Conservation (phyloP, 1,140 invertebrate genomes). For the Zaprionus davidi region DNA sequence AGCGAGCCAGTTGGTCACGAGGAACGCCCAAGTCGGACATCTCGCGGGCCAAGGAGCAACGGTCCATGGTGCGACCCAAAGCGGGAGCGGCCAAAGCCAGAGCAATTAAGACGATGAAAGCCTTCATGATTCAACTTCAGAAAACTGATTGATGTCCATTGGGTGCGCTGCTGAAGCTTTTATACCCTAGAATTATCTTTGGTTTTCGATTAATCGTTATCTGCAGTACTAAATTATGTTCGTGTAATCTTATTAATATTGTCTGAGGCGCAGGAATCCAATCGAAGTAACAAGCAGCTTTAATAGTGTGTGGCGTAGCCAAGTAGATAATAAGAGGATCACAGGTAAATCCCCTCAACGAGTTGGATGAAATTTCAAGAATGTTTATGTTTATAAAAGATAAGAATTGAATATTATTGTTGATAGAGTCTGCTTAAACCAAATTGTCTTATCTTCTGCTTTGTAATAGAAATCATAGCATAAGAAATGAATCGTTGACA, state of each 20-base stretch:
- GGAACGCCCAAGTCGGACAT: slow-evolving; percentile 58
- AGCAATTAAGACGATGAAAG: slow-evolving; percentile 42
- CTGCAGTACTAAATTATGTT: slow-evolving; percentile 9
- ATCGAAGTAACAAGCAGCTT: slow-evolving; percentile 1
- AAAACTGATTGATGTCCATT: slow-evolving; percentile 22
- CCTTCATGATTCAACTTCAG: slow-evolving; percentile 47
- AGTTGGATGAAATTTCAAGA: not conserved
- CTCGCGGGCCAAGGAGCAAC: slow-evolving; percentile 72
- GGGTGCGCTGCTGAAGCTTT: slow-evolving; percentile 16
- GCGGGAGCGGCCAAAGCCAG: slow-evolving; percentile 38
- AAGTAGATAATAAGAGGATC: not conserved
- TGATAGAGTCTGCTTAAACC: not conserved
- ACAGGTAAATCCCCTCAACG: slow-evolving; percentile 30
- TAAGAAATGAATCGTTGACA: too few species aligned
- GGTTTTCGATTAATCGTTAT: not conserved
- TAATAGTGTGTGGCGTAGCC: not conserved
- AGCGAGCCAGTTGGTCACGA: slow-evolving; percentile 32
- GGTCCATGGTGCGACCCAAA: slow-evolving; percentile 61
- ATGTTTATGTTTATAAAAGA: slow-evolving; percentile 24
- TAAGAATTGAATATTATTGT: not conserved
- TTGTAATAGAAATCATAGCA: too few species aligned
- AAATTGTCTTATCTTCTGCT: too few species aligned
- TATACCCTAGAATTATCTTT: slow-evolving; percentile 50
- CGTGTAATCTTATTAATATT: not conserved
- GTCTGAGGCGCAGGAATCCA: not conserved